Evolutionary conservation across 2,888 invertebrate genomes (phyloP), one percentile per base, ranked within the genome.

Genomic region (Heliothis peltigera): DNA sequence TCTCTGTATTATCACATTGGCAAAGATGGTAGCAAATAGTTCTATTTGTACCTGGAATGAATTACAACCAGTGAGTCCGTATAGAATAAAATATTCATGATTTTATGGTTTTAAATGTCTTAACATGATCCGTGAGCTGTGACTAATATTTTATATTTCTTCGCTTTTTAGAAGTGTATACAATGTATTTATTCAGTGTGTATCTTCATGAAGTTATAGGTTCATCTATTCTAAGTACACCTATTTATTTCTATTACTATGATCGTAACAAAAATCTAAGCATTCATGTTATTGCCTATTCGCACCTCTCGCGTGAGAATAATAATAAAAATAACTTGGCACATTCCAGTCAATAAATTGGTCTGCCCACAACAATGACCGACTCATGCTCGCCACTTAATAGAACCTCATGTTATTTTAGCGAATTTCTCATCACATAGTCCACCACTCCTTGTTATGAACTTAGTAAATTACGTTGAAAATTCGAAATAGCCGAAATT

Each of bases 401-500:
- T 76, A 61, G 65, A 72, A 61, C 43, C 35, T 48, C 43, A 28
- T 60, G 54, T 70, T 61, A 60, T 76, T 68, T 74, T 61, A 61
- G 68, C 64, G 48, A 58, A 69, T 65, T 74, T 76, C 63, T 35
- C 70, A 57, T 52, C 64, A 69, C 67, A 53, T 59, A 56, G 17
- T 32, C 62, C 47, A 49, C 47, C 64, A 39, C n/a, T 25, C 21
- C 19, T 53, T 51, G 62, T 70, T 70, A 76, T 67, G 58, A 75
- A 79, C 70, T 77, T 74, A 70, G 53, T 64, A 72, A 77, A 71
- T 75, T 64, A 80, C 54, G 61, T 49, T 19, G 70, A 51, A 67
- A 54, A 55, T 68, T 67, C 60, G 56, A 60, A 77, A 80, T 79
- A 68, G 17, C 67, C 67, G 48, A 76, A 78, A 83, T 80, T 80